Percentiles rank a stretch among this genome's conserved stretches.
These are phyloP conservation scores for Nerophis lumbriciformis DNA, from an alignment of 2,113 vertebrate genomes.

Conservation along the genomic window DNA sequence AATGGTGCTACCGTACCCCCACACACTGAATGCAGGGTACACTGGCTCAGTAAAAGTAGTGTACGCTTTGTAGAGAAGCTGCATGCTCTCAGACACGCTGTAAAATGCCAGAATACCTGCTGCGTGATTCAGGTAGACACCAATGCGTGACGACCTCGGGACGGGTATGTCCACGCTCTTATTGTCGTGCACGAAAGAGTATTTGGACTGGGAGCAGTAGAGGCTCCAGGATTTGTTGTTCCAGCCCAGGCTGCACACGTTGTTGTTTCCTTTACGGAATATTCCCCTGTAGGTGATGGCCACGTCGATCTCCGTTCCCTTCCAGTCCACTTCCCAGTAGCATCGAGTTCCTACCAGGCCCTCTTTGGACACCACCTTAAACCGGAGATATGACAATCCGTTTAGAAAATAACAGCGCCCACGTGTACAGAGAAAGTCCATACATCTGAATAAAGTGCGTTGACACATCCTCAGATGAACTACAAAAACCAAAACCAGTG, in stretches of 20 bases:
- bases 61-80: constrained; percentile 69
- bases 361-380: constrained; percentile 69
- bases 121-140: constrained; percentile 71
- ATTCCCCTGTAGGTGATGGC: constrained; percentile 73
- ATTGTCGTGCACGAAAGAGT: constrained; percentile 76
- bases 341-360: constrained; percentile 68
- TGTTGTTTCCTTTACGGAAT: constrained; percentile 69
- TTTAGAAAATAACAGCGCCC: not conserved
- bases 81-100: constrained; percentile 66
- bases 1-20: constrained; percentile 68
- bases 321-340: constrained; percentile 78
- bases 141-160: constrained; percentile 61
- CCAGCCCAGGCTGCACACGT: constrained; percentile 75
- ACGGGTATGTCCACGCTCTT: constrained; percentile 63
- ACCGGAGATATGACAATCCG: not conserved
- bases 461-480: too few species aligned
- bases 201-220: constrained; percentile 74
- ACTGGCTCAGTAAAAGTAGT: constrained; percentile 72
- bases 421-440: not conserved
- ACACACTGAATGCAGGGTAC: constrained; percentile 79
- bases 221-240: constrained; percentile 82
- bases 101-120: constrained; percentile 74
- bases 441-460: too few species aligned
- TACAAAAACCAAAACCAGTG: too few species aligned
- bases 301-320: constrained; percentile 71